Percentiles rank a stretch among this genome's conserved stretches.
Conservation (phyloP, 2,888 invertebrate species). For the Meta bourneti region DNA sequence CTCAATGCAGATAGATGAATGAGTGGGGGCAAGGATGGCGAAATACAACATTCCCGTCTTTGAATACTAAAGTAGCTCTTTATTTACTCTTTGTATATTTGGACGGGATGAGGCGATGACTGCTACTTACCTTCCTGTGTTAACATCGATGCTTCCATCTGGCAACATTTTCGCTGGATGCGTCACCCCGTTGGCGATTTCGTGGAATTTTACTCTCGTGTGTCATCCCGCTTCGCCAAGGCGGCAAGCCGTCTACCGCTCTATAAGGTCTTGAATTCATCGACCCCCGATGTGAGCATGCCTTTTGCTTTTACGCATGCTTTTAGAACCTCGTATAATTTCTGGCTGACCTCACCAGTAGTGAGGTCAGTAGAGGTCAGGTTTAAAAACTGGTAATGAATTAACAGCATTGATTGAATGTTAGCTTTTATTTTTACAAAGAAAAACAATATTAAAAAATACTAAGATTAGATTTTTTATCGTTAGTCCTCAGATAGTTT, state of each 20-base stretch:
- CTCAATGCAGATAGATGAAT: not conserved
- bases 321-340: no score
- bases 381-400: no score
- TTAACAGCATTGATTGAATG: no score
- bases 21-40: not conserved
- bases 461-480: no score
- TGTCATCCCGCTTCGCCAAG: conserved; percentile 14
- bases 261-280: not conserved
- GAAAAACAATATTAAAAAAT: no score
- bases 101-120: conserved; percentile 62
- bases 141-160: conserved; percentile 60
- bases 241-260: conserved; percentile 42
- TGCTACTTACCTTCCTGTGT: conserved; percentile 62
- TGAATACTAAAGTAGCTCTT: conserved; percentile 37
- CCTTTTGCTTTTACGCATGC: not conserved
- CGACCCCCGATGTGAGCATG: not conserved
- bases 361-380: no score
- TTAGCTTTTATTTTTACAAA: no score
- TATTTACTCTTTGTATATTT: conserved; percentile 74
- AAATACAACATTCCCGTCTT: conserved; percentile 3
- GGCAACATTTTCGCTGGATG: conserved; percentile 48
- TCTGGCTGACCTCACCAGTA: no score
- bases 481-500: no score
- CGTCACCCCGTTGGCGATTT: conserved; percentile 38
- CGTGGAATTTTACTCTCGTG: conserved; percentile 17